A percentile compares a stretch with the other conserved stretches of the same genome.
Evolutionary conservation across 1,140 invertebrate species (phyloP).

Genomic region (Cyclina sinensis): DNA sequence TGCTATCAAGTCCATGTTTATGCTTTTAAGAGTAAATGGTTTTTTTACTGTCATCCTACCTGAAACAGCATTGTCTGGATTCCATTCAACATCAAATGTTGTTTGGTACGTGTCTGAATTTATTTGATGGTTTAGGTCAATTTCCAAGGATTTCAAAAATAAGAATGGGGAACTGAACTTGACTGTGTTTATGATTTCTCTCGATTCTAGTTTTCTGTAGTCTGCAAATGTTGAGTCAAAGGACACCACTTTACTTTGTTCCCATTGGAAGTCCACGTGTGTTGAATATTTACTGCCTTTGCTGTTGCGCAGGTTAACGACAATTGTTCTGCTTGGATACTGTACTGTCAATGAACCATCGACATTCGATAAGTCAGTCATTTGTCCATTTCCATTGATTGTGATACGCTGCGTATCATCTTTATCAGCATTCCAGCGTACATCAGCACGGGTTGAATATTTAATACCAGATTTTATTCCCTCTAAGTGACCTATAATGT

Average conservation of each 20-base stretch:
- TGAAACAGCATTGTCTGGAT: conserved; percentile 28
- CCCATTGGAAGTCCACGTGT: conserved; percentile 50
- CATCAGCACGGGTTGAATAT: conserved; percentile 52
- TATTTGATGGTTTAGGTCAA: conserved; percentile 1
- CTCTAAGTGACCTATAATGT: conserved; percentile 67
- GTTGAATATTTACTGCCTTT: conserved; percentile 35
- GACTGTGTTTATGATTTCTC: neutral
- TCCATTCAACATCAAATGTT: conserved; percentile 35
- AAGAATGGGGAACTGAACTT: conserved; percentile 25
- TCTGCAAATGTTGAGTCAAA: conserved; percentile 18
- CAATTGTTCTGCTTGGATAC: conserved; percentile 52
- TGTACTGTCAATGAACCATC: conserved; percentile 58
- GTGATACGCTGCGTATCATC: conserved; percentile 61
- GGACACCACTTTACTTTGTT: conserved; percentile 26
- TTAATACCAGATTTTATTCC: conserved; percentile 9
- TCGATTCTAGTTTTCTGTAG: neutral
- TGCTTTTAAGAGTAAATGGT: conserved; percentile 27
- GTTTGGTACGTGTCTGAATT: conserved; percentile 18
- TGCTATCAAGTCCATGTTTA: conserved; percentile 51
- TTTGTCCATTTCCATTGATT: conserved; percentile 23
- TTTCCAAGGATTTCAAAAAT: neutral
- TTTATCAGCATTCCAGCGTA: conserved; percentile 71
- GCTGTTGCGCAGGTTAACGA: conserved; percentile 38
- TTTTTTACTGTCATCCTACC: neutral
- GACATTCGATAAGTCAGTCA: conserved; percentile 1